Base-by-base conservation (phyloP, 1,140 invertebrate species). In the Drosophila ananassae region DNA sequence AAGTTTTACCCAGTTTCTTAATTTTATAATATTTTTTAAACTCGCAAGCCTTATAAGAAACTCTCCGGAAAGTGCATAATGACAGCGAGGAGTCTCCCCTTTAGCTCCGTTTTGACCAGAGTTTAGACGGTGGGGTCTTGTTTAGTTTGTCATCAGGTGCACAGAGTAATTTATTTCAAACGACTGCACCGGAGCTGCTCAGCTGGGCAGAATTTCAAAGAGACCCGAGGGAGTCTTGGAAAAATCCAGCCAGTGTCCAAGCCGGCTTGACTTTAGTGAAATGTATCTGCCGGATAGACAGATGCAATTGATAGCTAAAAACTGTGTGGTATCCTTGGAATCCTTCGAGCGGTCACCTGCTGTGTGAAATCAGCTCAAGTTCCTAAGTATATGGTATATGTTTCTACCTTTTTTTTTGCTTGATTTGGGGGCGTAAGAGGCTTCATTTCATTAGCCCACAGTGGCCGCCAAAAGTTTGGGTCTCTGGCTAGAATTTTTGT, bases 121-220 rank as follows among this genome's bases (percentile, higher is more conserved):
- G 50, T 47, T 63, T 56, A 54, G 57, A 37, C 54, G 17, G 63
- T 59, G 68, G 44, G 44, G 32, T 55, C 66, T 69, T 68, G 51
- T 81, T 82, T 67, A 62, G 71, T 73, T 80, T 81, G 83, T 81
- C 84, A 89, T 87, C 83, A 89, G 83, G 83, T 89, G 83, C 79
- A 89, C 71, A 73, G 81, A 89, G 73, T 83, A 89, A 89, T 89
- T 89, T 89, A 89, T 89, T 83, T 76, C 85, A 67, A 84, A 76
- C 78, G 78, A 90, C 57, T 89, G 85, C 73, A 72, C 71, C 46
- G 75, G 21, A 44, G 71, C 28, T 37, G 46, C 48, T 67, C 61
- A 34, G 63, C 51, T 68, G 55, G 51, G 51, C 48, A 32, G 63
- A 67, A 67, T 52, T 21, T 61, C 47, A 52, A 34, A 47, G 22